Evolutionary conservation across 1,140 invertebrate species (phyloP).

Genomic region (Drosophila arizonae): DNA sequence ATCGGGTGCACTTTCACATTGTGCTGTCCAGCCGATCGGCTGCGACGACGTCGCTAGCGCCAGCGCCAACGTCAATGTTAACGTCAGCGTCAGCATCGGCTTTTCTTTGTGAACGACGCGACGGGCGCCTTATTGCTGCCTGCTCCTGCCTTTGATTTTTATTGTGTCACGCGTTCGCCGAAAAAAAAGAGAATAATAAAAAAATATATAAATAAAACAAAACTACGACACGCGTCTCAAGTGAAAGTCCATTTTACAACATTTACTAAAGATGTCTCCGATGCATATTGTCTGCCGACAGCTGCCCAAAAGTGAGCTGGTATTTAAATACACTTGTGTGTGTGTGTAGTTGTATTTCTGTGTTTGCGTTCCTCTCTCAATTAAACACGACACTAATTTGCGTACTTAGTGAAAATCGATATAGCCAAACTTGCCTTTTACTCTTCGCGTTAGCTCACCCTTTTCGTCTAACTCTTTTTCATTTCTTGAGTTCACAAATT

Average conservation of each 20-base stretch:
- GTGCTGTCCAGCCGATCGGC: constrained; percentile 40
- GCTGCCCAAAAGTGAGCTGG: constrained; percentile 17
- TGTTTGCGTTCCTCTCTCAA: constrained; percentile 42
- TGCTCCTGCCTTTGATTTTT: constrained; percentile 48
- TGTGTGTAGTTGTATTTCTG: constrained; percentile 7
- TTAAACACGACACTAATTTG: constrained; percentile 56
- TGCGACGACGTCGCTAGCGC: constrained; percentile 25
- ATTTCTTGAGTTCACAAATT: neutral
- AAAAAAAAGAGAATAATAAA: constrained; percentile 44
- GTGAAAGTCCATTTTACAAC: constrained; percentile 42
- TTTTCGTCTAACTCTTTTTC: neutral
- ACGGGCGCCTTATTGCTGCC: constrained; percentile 38
- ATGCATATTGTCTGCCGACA: constrained; percentile 11
- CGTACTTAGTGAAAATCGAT: constrained; percentile 72
- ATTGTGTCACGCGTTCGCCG: constrained; percentile 74
- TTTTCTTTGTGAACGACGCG: constrained; percentile 54
- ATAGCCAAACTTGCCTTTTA: constrained; percentile 42
- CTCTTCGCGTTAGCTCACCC: constrained; percentile 12
- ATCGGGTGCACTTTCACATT: constrained; percentile 56
- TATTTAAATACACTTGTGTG: neutral
- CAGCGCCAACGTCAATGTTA: constrained; percentile 6
- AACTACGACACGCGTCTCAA: constrained; percentile 8
- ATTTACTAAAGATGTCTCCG: constrained; percentile 31
- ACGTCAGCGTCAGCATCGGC: constrained; percentile 16
- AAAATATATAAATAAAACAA: constrained; percentile 20